Percentiles rank a stretch among this genome's conserved stretches.
Conservation (phyloP, 2,888 invertebrate genomes). For the Lottia gigantea region DNA sequence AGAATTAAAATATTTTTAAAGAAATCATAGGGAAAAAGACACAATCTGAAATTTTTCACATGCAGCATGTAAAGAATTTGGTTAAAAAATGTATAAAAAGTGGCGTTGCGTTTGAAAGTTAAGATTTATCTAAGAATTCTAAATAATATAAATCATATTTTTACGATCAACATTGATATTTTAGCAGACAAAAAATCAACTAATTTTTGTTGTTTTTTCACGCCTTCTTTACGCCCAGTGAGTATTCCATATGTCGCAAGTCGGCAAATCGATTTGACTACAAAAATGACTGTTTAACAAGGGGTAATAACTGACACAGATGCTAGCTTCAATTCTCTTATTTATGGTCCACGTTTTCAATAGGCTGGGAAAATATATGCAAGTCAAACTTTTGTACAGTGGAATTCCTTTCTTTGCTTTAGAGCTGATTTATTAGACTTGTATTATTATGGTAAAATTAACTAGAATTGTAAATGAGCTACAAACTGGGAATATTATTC, state of each 20-base stretch:
- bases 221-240: conserved; percentile 1
- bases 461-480: conserved; percentile 4
- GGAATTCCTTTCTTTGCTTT: conserved; percentile 2
- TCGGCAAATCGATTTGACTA: conserved; percentile 6
- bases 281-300: conserved; percentile 9
- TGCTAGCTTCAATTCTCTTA: background rate
- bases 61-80: no score
- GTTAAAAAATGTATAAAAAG: no score
- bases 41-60: no score
- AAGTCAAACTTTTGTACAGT: conserved; percentile 1
- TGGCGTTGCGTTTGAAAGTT: no score
- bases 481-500: conserved; percentile 1
- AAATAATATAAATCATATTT: no score
- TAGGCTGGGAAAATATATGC: conserved; percentile 8
- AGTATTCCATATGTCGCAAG: background rate
- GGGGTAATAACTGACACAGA: conserved; percentile 7
- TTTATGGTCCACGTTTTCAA: conserved; percentile 3
- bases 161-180: no score
- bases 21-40: no score
- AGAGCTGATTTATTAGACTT: background rate
- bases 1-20: no score
- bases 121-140: no score
- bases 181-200: no score
- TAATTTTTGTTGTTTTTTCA: conserved; percentile 8
- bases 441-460: background rate